Base-by-base conservation (phyloP, 2,113 vertebrate genomes). In the cattle (Bos taurus) region DNA sequence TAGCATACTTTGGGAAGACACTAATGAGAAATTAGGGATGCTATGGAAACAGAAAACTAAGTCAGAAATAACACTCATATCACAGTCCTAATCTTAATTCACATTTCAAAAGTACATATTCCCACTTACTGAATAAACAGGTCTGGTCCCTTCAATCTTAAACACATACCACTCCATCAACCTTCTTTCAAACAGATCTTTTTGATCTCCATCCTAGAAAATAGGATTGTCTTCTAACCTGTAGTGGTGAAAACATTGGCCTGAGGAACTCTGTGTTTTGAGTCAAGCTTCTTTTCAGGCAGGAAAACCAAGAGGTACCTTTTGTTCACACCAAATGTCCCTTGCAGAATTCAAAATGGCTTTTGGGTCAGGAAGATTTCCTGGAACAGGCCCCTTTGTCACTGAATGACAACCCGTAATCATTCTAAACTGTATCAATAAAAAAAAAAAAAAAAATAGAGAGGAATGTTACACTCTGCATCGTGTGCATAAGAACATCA, bases 261-360 rank as follows among this genome's bases (percentile, higher is more conserved):
- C 17, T 93, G 82, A 92, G 3, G 46, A 57, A 26, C 28, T 54
- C 59, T 40, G 54, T 86, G 78, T 56, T 88, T 88, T 80, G 10
- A 97, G 59, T 16, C 21, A 98, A 96, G 60, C 77, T 16, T 97
- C 77, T 90, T 80, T 98, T 96, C 95, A 95, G 43, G 57, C 59
- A 98, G 96, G 82, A 99, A 98, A 98, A 91, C 91, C 89, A 97
- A 95, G 95, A 98, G 67, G 93, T 98, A 97, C 97, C 95, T 99
- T 98, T 56, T 59, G 50, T 98, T 96, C 96, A 80, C 26, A 98
- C 28, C 97, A 98, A 90, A 28, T 97, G 95, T 94, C 95, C 97
- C 91, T 91, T 98, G 98, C 56, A 96, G 95, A 30, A 98, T 95
- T 90, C 97, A 92, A 96, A 98, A 71, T 96, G 95, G 93, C 90